Evolutionary conservation across 2,888 invertebrate genomes (phyloP), one percentile per base, ranked within the genome.

Genomic region (Drosophila crucigera): DNA sequence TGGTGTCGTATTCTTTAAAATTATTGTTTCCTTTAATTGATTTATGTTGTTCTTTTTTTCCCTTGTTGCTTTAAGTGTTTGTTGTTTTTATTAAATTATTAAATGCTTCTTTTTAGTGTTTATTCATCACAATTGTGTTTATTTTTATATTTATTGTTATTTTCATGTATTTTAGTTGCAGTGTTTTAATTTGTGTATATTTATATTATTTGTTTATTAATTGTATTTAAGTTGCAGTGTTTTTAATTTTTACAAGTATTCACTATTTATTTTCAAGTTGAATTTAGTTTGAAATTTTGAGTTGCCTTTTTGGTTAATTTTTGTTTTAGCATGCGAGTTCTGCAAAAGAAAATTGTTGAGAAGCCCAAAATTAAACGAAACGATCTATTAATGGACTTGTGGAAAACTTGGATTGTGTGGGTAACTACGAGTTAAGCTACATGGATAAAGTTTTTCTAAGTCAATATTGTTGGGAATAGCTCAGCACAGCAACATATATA

Each of bases 11-110:
- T 68, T 67, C 67, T 55, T 50, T 53, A 74, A 86, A 88, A 86
- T 86, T 86, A 86, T 86, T 88, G 90, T 89, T 80, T 88, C 82
- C 80, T 84, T 88, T 90, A 86, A 89, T 89, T 90, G 89, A 83
- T 77, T 78, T 84, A 70, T 76, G 77, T 70, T 75, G 70, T 73
- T 65, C 55, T 66, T 55, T 71, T 66, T 66, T 52, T 43, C 65
- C 68, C 64, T 74, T 71, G 75, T 76, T 79, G 68, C 70, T 75
- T 68, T 59, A 33, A 52, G 56, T 54, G 74, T 66, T 53, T 60
- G 19, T 75, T 67, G 56, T 78, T 16, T 55, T 67, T 55, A 37
- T 33, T 74, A 25, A 47, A 25, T 47, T 47, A 47, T 70, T 74
- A 77, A 70, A 64, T 66, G 54, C 58, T 84, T 65, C 64, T 50